Percentiles rank a stretch among this genome's conserved stretches.
Evolutionary conservation across 1,140 invertebrate species (phyloP).

Genomic region (Dendroctonus valens): DNA sequence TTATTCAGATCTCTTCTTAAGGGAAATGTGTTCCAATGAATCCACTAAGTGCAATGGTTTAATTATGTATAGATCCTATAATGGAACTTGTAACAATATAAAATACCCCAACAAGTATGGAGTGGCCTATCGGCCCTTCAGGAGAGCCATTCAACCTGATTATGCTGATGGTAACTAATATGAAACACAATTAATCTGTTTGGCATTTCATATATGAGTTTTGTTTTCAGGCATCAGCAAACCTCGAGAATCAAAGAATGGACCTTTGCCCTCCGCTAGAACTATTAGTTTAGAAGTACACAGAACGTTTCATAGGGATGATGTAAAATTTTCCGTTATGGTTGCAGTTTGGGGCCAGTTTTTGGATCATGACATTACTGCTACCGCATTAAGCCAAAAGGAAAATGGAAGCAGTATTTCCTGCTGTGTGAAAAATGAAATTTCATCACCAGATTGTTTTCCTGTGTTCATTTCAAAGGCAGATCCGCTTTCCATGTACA

Average conservation of each 20-base stretch:
- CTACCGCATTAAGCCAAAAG: constrained; percentile 73
- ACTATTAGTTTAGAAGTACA: constrained; percentile 72
- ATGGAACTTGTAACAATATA: constrained; percentile 83
- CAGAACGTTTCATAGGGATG: constrained; percentile 66
- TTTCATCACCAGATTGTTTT: constrained; percentile 76
- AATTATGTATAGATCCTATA: constrained; percentile 62
- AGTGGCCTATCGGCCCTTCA: constrained; percentile 72
- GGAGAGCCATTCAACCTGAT: constrained; percentile 68
- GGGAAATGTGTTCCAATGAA: constrained; percentile 21
- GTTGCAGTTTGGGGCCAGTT: constrained; percentile 93
- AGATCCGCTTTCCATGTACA: constrained; percentile 69
- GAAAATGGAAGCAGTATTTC: constrained; percentile 64
- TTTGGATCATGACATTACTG: constrained; percentile 91
- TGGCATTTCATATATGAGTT: neutral
- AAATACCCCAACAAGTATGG: constrained; percentile 65
- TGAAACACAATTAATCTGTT: neutral
- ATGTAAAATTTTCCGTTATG: constrained; percentile 77
- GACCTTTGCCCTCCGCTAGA: constrained; percentile 68
- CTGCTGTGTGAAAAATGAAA: constrained; percentile 54
- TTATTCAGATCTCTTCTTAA: constrained; percentile 10
- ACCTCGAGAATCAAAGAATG: constrained; percentile 61
- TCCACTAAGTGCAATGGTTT: constrained; percentile 25
- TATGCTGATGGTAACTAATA: constrained; percentile 69
- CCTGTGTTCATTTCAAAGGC: constrained; percentile 65
- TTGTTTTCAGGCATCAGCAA: constrained; percentile 60